Conservation (phyloP, 2,888 invertebrate species). For the Pollenia amentaria region DNA sequence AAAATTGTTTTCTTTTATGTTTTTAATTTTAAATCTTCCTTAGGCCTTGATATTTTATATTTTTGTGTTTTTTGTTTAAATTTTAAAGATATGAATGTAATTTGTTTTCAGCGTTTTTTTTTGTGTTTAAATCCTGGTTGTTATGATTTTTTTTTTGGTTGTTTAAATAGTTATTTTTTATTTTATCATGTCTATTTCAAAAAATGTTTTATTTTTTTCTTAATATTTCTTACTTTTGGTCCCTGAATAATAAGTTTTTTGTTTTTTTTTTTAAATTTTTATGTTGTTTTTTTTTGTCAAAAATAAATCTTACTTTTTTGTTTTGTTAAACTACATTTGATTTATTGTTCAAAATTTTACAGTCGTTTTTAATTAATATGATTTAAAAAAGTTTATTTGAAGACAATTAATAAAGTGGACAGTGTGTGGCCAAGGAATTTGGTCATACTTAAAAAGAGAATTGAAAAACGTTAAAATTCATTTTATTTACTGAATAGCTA, state of each 20-base stretch:
- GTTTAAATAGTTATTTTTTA: slow-evolving; percentile 71
- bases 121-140: slow-evolving; percentile 69
- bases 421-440: not conserved
- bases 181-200: slow-evolving; percentile 66
- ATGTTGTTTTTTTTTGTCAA: slow-evolving; percentile 60
- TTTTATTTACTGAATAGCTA: too few species aligned
- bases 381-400: slow-evolving; percentile 53
- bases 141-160: slow-evolving; percentile 70
- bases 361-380: slow-evolving; percentile 69
- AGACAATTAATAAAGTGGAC: slow-evolving; percentile 34
- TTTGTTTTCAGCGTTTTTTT: slow-evolving; percentile 67
- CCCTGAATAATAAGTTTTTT: slow-evolving; percentile 81
- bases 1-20: slow-evolving; percentile 57
- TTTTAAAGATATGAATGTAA: slow-evolving; percentile 69
- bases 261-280: slow-evolving; percentile 53
- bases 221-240: slow-evolving; percentile 80
- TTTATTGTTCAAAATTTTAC: slow-evolving; percentile 76
- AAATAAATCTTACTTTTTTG: slow-evolving; percentile 69
- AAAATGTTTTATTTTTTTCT: slow-evolving; percentile 70
- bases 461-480: too few species aligned
- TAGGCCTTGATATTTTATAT: slow-evolving; percentile 70
- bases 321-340: slow-evolving; percentile 70
- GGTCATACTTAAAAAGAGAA: not conserved
- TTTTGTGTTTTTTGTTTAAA: slow-evolving; percentile 58
- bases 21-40: slow-evolving; percentile 25